These are phyloP conservation scores for Maniola hyperantus DNA, from an alignment of 2,888 invertebrate genomes.

Conservation along the genomic window DNA sequence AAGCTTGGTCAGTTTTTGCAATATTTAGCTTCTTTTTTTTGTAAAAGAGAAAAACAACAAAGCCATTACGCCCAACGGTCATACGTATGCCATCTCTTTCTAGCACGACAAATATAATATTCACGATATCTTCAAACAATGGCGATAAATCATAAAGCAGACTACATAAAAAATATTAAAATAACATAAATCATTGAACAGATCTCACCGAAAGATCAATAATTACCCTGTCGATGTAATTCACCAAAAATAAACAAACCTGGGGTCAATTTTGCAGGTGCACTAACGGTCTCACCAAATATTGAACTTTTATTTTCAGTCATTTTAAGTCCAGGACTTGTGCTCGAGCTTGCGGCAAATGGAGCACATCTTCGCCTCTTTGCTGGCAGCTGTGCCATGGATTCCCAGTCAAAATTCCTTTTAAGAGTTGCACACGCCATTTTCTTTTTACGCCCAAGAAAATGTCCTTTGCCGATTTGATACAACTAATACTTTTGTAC, in stretches of 20 bases:
- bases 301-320: slow-evolving; percentile 86
- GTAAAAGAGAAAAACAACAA: slow-evolving; percentile 54
- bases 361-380: slow-evolving; percentile 96
- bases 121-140: slow-evolving; percentile 70
- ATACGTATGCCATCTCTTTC: slow-evolving; percentile 68
- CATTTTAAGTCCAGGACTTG: slow-evolving; percentile 78
- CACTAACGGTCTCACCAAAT: slow-evolving; percentile 91
- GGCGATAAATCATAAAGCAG: slow-evolving; percentile 68
- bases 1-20: slow-evolving; percentile 30
- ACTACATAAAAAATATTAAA: slow-evolving; percentile 40
- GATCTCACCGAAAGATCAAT: background rate
- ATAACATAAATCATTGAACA: background rate
- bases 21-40: slow-evolving; percentile 34
- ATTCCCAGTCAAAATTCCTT: slow-evolving; percentile 97
- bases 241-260: slow-evolving; percentile 84
- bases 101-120: slow-evolving; percentile 75
- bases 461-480: slow-evolving; percentile 70
- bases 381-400: slow-evolving; percentile 92
- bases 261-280: slow-evolving; percentile 90
- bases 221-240: slow-evolving; percentile 5
- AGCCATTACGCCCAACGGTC: slow-evolving; percentile 68
- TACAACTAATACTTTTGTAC: slow-evolving; percentile 54
- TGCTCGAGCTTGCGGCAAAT: slow-evolving; percentile 85
- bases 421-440: slow-evolving; percentile 99
- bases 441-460: slow-evolving; percentile 85